Base-by-base conservation (phyloP, 2,888 invertebrate genomes). In the Cartodere bifasciata region DNA sequence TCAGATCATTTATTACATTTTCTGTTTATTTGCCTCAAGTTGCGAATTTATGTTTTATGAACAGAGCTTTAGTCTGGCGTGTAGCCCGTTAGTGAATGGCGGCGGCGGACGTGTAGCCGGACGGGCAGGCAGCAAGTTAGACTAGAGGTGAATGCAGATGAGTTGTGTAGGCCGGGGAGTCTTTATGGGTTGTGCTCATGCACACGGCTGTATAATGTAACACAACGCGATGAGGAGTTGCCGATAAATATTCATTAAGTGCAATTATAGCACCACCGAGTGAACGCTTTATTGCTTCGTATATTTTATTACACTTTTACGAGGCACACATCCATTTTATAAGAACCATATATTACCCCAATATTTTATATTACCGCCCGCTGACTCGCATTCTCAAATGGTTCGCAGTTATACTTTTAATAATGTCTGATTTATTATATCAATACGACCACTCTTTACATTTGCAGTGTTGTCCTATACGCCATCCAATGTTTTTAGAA, bases 211-310 rank as follows among this genome's bases (percentile, higher is more conserved):
- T 51, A 53, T 53, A 54, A 53, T 52, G 50, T 52, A 53, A 48
- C 49, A 45, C 47, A 47, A 48, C 52, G 47, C 48, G 47, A 45
- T 46, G 51, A 41, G 40, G 48, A 55, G 55, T 54, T 54, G 55
- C 52, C 58, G 52, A 60, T 60, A 58, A 59, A 58, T 60, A 58
- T 60, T 59, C 58, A 60, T 60, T 60, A 59, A 56, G 54, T 54
- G 56, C 58, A 60, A 59, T 59, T 60, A 60, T 58, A 56, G 56
- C 58, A 56, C 56, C 57, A 53, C 52, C 52, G 52, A 53, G 53
- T 49, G 54, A 58, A 56, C 56, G 52, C 55, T 60, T 58, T 58
- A 59, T 58, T 55, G 58, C 58, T 50, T 49, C 55, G 54, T 59
- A 57, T 59, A 56, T 57, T 58, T 58, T 56, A 57, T 55, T 52